Evolutionary conservation across 1,140 invertebrate species (phyloP).

Genomic region (Zaprionus lachaisei): DNA sequence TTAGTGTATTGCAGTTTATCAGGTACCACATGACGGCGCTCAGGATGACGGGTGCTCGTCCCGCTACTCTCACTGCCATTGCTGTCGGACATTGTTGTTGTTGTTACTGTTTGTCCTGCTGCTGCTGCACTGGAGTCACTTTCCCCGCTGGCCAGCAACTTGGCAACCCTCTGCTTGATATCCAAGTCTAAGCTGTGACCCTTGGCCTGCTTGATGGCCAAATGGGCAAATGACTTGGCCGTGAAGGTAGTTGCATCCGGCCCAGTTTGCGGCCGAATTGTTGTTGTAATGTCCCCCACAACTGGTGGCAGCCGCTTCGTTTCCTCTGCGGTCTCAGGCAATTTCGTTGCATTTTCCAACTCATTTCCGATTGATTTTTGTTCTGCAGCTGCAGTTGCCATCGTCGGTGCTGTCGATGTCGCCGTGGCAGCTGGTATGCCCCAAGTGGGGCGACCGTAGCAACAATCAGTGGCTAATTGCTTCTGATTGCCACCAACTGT

Average conservation of each 20-base stretch:
- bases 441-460: slow-evolving; percentile 35
- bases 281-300: slow-evolving; percentile 67
- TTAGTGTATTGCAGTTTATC: slow-evolving; percentile 82
- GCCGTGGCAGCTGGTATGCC: slow-evolving; percentile 32
- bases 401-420: neutral
- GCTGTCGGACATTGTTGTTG: slow-evolving; percentile 19
- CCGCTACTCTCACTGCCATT: slow-evolving; percentile 16
- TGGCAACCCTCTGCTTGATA: slow-evolving; percentile 55
- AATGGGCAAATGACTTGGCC: slow-evolving; percentile 53
- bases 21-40: slow-evolving; percentile 77
- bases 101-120: slow-evolving; percentile 13
- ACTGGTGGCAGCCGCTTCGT: slow-evolving; percentile 28
- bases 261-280: slow-evolving; percentile 28
- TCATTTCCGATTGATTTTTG: slow-evolving; percentile 71
- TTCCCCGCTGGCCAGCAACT: slow-evolving; percentile 52
- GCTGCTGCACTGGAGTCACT: neutral
- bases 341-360: slow-evolving; percentile 71
- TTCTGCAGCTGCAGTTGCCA: slow-evolving; percentile 17
- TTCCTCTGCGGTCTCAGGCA: slow-evolving; percentile 59
- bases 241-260: slow-evolving; percentile 44
- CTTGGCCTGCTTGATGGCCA: slow-evolving; percentile 51
- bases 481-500: slow-evolving; percentile 71
- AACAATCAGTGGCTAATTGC: slow-evolving; percentile 67
- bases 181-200: slow-evolving; percentile 52
- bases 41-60: slow-evolving; percentile 68